phyloP scores from a whole-genome alignment of 2,888 invertebrate genomes.

The Dasysyrphus albostriatus region DNA sequence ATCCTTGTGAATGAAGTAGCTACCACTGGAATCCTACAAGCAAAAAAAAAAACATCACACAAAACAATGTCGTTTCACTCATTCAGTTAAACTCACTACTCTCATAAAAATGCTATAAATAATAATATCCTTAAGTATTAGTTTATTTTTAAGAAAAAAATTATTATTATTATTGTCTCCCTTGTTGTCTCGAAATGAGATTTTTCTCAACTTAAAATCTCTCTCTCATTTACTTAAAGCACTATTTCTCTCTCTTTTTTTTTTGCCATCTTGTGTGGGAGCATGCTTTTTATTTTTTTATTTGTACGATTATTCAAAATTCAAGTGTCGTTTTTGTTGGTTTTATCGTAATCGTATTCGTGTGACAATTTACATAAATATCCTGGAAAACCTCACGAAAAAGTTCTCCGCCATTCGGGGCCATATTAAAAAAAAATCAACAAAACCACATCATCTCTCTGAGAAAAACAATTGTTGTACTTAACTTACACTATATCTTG shows the following conservation, averaged over 20 bases:
- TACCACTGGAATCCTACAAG: not conserved
- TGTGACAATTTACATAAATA: conserved; percentile 63
- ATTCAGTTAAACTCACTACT: conserved; percentile 5
- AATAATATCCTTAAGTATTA: conserved; percentile 27
- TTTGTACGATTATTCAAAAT: not conserved
- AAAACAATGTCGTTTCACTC: conserved; percentile 12
- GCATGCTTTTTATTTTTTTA: not conserved
- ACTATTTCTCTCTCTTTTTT: not conserved
- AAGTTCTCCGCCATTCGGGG: conserved; percentile 16
- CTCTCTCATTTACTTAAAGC: not conserved
- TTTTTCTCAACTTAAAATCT: conserved; percentile 26
- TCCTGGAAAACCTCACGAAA: conserved; percentile 45
- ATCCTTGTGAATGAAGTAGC: not conserved
- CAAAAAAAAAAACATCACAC: not conserved
- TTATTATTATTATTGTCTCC: not conserved
- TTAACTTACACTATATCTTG: conserved; percentile 32
- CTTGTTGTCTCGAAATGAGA: not conserved
- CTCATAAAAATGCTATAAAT: not conserved
- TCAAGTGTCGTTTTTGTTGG: conserved; percentile 17
- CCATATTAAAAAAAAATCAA: conserved; percentile 13
- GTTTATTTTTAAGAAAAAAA: conserved; percentile 14
- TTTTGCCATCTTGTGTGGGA: not conserved
- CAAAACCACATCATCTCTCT: conserved; percentile 43
- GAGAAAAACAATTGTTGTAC: conserved; percentile 45
- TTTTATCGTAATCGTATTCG: conserved; percentile 47